Percentiles rank a stretch among this genome's conserved stretches.
phyloP scores from a whole-genome alignment of 1,140 invertebrate species.

The Aphaenogaster ashmeadi region DNA sequence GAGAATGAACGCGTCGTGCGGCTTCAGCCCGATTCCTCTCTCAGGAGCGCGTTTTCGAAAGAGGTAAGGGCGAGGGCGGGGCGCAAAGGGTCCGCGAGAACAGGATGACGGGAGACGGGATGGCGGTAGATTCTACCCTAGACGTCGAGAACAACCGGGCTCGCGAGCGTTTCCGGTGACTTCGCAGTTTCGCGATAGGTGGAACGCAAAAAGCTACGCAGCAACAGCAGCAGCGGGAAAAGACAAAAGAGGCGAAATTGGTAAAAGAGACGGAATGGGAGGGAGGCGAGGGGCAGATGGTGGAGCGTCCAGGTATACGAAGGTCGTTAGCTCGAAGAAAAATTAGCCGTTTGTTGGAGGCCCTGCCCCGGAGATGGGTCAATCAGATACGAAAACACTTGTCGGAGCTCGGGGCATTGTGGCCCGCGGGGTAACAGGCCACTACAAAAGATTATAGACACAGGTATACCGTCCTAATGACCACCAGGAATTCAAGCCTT shows the following conservation, averaged over 20 bases:
- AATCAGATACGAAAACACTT: constrained; percentile 86
- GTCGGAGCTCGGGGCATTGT: constrained; percentile 80
- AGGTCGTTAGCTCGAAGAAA: constrained; percentile 84
- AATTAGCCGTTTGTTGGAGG: constrained; percentile 83
- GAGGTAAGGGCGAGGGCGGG: neutral
- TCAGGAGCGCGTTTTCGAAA: constrained; percentile 21
- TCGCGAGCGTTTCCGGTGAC: constrained; percentile 56
- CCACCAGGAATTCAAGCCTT: constrained; percentile 75
- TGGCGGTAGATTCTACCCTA: neutral
- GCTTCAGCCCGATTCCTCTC: constrained; percentile 26
- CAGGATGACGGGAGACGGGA: no score
- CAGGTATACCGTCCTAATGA: constrained; percentile 85
- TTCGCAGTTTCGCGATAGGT: constrained; percentile 39
- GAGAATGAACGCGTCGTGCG: neutral
- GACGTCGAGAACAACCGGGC: neutral
- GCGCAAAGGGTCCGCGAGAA: neutral
- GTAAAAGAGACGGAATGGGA: constrained; percentile 32
- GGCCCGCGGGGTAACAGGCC: constrained; percentile 77
- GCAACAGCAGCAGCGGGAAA: constrained; percentile 25
- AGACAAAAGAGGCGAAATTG: constrained; percentile 62
- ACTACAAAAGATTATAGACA: constrained; percentile 78
- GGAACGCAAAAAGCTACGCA: constrained; percentile 7
- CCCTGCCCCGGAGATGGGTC: constrained; percentile 81
- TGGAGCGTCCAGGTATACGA: constrained; percentile 74
- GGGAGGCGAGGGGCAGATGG: neutral